Evolutionary conservation across 37 sponge, comb jelly and placozoan species (phyloP).

Genomic region (Hormiphora californensis): DNA sequence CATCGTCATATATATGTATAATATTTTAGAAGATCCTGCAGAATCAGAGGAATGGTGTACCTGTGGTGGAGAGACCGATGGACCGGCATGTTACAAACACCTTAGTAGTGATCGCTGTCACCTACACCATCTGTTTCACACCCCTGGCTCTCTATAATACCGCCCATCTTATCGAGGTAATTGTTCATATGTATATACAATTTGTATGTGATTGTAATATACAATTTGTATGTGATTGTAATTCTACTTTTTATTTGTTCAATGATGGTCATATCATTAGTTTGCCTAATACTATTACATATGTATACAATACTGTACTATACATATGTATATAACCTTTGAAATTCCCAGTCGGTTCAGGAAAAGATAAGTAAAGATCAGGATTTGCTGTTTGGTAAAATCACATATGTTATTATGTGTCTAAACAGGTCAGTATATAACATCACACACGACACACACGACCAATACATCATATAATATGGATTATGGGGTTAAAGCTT

Average conservation of each 20-base stretch:
- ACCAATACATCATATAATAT: not conserved
- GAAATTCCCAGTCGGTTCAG: conserved; percentile 20
- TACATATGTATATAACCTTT: no score
- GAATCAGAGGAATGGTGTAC: not conserved
- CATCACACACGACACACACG: not conserved
- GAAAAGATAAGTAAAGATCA: not conserved
- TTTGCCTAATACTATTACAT: no score
- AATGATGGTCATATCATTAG: no score
- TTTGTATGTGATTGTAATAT: no score
- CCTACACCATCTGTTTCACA: conserved; percentile 26
- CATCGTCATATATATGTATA: no score
- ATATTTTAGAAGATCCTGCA: not conserved
- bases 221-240: no score
- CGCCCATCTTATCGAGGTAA: conserved; percentile 9
- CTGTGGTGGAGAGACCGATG: not conserved
- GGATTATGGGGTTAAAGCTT: no score
- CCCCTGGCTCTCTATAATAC: not conserved
- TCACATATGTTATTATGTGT: conserved; percentile 22
- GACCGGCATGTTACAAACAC: conserved; percentile 20
- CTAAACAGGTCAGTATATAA: not conserved
- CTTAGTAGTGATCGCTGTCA: not conserved
- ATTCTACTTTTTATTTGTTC: no score
- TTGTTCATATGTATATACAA: no score
- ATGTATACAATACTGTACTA: no score
- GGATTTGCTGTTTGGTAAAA: conserved; percentile 22